A percentile compares a stretch with the other conserved stretches of the same genome.
These are phyloP conservation scores for Cremastobaeus sp. DNA, from an alignment of 2,888 invertebrate species.

Conservation along the genomic window DNA sequence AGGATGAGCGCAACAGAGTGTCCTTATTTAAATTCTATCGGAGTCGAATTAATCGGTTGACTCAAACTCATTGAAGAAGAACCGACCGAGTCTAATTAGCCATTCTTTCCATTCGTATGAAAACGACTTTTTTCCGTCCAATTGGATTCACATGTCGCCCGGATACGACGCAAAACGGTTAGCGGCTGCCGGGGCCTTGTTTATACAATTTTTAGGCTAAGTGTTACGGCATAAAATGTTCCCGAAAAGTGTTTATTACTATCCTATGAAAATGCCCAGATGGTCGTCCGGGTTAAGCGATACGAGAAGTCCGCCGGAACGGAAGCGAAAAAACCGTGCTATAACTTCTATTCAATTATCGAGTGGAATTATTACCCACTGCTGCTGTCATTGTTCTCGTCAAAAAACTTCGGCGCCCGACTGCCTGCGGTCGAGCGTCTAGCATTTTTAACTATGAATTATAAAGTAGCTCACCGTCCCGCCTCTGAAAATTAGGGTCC, in stretches of 20 bases:
- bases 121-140: too few species aligned
- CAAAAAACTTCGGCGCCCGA: constrained; percentile 15
- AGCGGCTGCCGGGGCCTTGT: too few species aligned
- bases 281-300: too few species aligned
- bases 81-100: constrained; percentile 8
- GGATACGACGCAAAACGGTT: too few species aligned
- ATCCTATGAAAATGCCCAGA: too few species aligned
- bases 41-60: constrained; percentile 1
- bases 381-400: constrained; percentile 3
- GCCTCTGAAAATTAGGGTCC: constrained; percentile 27
- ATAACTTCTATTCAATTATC: constrained; percentile 25
- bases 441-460: constrained; percentile 44
- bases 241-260: too few species aligned
- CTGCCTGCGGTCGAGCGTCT: constrained; percentile 35
- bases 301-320: too few species aligned
- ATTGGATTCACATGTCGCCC: too few species aligned
- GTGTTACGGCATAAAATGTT: too few species aligned
- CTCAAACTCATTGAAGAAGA: neutral
- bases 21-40: neutral
- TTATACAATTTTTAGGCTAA: too few species aligned
- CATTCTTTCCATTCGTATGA: too few species aligned
- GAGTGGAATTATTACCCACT: neutral
- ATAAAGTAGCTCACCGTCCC: constrained; percentile 24
- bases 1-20: neutral
- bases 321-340: too few species aligned